A percentile compares a stretch with the other conserved stretches of the same genome.
Evolutionary conservation across 2,888 invertebrate genomes (phyloP).

Genomic region (Pediacus dermestoides): DNA sequence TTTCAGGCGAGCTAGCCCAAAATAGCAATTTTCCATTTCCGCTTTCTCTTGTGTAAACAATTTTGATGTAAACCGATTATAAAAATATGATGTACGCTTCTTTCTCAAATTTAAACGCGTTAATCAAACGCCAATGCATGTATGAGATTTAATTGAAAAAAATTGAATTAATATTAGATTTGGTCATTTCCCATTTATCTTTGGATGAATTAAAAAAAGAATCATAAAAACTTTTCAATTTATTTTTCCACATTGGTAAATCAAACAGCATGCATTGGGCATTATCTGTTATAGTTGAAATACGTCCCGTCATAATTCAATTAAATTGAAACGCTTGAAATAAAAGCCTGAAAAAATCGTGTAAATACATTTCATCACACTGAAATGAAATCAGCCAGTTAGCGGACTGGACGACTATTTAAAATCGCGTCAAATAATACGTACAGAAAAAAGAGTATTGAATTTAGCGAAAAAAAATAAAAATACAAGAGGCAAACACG

Average conservation of each 20-base stretch:
- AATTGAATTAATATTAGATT: conserved; percentile 6
- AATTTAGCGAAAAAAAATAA: conserved; percentile 8
- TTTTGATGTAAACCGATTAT: no score
- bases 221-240: conserved; percentile 9
- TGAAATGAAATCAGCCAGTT: conserved; percentile 33
- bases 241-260: conserved; percentile 15
- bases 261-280: conserved; percentile 12
- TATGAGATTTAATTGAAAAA: conserved; percentile 8
- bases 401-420: conserved; percentile 24
- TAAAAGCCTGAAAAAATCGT: conserved; percentile 25
- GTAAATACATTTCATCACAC: conserved; percentile 30
- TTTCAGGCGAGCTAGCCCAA: no score
- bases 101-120: no score
- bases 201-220: conserved; percentile 5
- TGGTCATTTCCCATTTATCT: conserved; percentile 1
- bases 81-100: no score
- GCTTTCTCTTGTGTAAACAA: no score
- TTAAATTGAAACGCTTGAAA: conserved; percentile 34
- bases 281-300: conserved; percentile 24
- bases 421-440: conserved; percentile 36
- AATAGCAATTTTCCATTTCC: no score
- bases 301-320: conserved; percentile 36
- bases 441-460: conserved; percentile 30
- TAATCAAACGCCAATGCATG: conserved; percentile 21
- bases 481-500: conserved; percentile 37